Evolutionary conservation across 2,888 invertebrate genomes (phyloP).

Genomic region (Gymnosoma rotundatum): DNA sequence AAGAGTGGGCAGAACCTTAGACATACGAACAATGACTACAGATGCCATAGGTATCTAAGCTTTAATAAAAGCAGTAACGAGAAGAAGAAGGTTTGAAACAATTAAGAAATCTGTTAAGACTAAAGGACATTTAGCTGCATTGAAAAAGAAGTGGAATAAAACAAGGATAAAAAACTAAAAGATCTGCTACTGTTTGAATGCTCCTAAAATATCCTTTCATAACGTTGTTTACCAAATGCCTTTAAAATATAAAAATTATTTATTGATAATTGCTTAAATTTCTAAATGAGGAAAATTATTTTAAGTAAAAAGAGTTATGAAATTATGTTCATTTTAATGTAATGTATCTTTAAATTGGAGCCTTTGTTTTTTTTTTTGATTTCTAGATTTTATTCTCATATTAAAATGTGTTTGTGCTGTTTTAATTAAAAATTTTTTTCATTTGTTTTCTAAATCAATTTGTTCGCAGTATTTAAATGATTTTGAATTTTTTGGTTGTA

Average conservation of each 20-base stretch:
- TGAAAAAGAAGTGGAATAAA: too few relatives aligned
- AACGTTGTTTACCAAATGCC: not conserved
- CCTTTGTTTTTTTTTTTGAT: slow-evolving; percentile 9
- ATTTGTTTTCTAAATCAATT: not conserved
- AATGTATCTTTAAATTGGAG: slow-evolving; percentile 30
- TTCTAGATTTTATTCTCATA: slow-evolving; percentile 43
- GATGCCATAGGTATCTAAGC: too few relatives aligned
- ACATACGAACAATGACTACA: too few relatives aligned
- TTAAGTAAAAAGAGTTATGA: slow-evolving; percentile 39
- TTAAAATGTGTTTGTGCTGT: slow-evolving; percentile 59
- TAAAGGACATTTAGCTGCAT: too few relatives aligned
- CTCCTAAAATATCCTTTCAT: not conserved
- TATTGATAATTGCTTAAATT: not conserved
- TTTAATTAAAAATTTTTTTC: slow-evolving; percentile 24
- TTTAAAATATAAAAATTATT: not conserved
- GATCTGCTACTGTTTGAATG: not conserved
- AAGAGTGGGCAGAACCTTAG: too few relatives aligned
- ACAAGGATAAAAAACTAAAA: too few relatives aligned
- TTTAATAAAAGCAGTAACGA: too few relatives aligned
- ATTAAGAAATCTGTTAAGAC: too few relatives aligned
- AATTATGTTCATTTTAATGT: slow-evolving; percentile 7
- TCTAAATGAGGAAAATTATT: not conserved
- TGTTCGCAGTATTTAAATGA: slow-evolving; percentile 54
- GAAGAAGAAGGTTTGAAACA: too few relatives aligned
- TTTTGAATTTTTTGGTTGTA: slow-evolving; percentile 25